phyloP scores from a whole-genome alignment of 1,140 invertebrate genomes.

The Neotoxoptera formosana region DNA sequence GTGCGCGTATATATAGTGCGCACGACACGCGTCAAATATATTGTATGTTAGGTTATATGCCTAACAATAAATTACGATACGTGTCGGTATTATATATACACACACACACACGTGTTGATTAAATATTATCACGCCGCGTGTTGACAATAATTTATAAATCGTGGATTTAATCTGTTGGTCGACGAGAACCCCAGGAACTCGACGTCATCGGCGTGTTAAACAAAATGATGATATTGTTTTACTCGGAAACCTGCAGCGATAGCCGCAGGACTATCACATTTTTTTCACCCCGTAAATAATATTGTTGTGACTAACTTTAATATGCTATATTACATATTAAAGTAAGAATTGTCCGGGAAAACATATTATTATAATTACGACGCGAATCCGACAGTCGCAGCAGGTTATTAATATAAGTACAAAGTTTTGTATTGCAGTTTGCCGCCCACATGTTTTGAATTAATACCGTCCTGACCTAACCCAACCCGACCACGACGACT shows the following conservation, averaged over 20 bases:
- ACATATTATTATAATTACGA: not conserved
- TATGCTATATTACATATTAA: not conserved
- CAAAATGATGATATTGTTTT: not conserved
- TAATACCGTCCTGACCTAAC: too few species aligned
- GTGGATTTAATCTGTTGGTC: not conserved
- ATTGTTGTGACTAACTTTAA: not conserved
- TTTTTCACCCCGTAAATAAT: not conserved
- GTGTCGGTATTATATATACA: not conserved
- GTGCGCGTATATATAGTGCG: not conserved
- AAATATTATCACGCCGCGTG: not conserved
- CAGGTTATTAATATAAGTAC: not conserved
- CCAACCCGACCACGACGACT: too few species aligned
- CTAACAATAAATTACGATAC: not conserved
- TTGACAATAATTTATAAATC: not conserved
- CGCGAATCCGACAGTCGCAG: not conserved
- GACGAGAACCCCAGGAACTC: not conserved
- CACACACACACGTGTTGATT: not conserved
- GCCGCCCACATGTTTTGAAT: too few species aligned
- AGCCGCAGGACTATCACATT: not conserved
- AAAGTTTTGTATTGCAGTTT: not conserved
- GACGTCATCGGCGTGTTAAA: not conserved
- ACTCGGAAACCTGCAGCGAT: not conserved
- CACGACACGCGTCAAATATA: not conserved
- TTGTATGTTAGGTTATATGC: not conserved
- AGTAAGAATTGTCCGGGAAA: not conserved